A percentile compares a stretch with the other conserved stretches of the same genome.
Evolutionary conservation across 2,888 invertebrate genomes (phyloP).

Genomic region (Nomada ruficornis): DNA sequence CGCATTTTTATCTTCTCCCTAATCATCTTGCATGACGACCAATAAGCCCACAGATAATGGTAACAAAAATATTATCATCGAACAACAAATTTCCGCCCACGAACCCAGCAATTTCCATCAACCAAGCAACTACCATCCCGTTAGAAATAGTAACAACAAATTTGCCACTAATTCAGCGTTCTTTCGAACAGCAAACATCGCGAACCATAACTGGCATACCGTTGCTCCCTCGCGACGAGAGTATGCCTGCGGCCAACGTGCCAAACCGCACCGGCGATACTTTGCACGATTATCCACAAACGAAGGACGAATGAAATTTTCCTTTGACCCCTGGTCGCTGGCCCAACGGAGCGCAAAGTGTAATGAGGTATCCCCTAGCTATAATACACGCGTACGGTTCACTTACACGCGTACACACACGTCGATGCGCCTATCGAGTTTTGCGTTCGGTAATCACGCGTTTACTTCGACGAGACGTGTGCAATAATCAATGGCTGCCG

Average conservation of each 20-base stretch:
- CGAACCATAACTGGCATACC: not conserved
- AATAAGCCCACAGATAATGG: no score
- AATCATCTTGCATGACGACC: no score
- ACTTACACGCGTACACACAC: not conserved
- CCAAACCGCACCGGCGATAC: slow-evolving; percentile 24
- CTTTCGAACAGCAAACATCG: not conserved
- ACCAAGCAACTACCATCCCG: no score
- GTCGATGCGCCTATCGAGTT: slow-evolving; percentile 5
- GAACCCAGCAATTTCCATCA: no score
- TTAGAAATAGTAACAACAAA: no score
- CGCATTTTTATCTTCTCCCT: no score
- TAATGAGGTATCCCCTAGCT: slow-evolving; percentile 76
- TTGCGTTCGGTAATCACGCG: slow-evolving; percentile 53
- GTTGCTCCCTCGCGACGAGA: slow-evolving; percentile 1
- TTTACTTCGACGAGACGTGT: slow-evolving; percentile 63
- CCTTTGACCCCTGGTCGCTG: slow-evolving; percentile 79
- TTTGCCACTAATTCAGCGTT: not conserved
- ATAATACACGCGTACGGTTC: slow-evolving; percentile 24
- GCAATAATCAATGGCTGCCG: slow-evolving; percentile 70
- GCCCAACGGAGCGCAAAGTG: slow-evolving; percentile 78
- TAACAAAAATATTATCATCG: no score
- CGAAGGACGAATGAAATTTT: slow-evolving; percentile 79
- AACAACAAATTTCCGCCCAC: no score
- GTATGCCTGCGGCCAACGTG: slow-evolving; percentile 5
- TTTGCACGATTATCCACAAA: slow-evolving; percentile 73